These are phyloP conservation scores for Sebastes nivosus DNA, from an alignment of 2,797 vertebrate genomes.

Conservation along the genomic window DNA sequence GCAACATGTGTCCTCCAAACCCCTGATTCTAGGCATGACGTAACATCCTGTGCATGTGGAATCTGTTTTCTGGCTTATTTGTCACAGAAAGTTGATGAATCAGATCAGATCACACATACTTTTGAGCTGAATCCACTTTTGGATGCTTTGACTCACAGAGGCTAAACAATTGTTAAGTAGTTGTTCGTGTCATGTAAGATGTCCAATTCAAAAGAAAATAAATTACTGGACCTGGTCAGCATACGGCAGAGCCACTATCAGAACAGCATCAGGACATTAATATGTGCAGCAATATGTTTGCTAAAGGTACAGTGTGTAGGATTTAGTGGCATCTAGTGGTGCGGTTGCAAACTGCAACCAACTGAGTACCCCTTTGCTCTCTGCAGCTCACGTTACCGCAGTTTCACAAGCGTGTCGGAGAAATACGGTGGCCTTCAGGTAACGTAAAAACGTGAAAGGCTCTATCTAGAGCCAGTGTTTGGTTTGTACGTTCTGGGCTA, in stretches of 20 bases:
- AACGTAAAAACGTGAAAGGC: no score
- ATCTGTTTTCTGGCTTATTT: neutral
- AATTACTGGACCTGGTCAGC: neutral
- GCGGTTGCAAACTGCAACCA: no score
- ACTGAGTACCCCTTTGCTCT: no score
- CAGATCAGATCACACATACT: neutral
- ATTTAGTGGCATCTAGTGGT: no score
- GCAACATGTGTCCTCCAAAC: neutral
- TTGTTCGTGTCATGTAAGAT: neutral
- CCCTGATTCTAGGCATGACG: neutral
- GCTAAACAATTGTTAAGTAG: neutral
- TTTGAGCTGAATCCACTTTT: neutral
- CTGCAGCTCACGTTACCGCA: no score
- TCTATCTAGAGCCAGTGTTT: no score
- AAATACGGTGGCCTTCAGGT: no score
- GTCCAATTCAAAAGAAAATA: neutral
- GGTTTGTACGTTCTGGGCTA: no score
- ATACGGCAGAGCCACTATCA: neutral
- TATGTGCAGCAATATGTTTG: no score
- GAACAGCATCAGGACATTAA: no score
- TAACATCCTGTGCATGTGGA: neutral
- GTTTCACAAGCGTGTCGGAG: no score
- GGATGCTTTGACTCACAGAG: neutral
- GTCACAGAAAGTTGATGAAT: neutral
- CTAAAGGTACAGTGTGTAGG: no score